phyloP scores from a whole-genome alignment of 2,113 vertebrate species.

The Upupa epops region DNA sequence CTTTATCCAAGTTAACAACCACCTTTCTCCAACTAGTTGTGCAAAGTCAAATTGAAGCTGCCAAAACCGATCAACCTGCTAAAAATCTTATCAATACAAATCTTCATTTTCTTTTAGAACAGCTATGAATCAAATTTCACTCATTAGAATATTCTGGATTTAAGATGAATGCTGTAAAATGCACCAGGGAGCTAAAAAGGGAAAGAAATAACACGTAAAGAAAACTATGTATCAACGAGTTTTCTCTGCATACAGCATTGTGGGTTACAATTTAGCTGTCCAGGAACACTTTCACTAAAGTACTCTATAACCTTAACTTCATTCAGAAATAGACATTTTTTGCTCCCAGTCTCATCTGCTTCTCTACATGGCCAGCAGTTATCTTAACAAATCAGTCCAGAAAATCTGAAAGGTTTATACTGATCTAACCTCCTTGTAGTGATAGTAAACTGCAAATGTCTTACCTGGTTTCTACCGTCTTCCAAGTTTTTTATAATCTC shows the following conservation, averaged over 20 bases:
- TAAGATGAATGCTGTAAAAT: background rate
- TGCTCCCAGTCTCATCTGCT: background rate
- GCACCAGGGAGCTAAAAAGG: background rate
- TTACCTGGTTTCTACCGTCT: background rate
- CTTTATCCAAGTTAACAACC: background rate
- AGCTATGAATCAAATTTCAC: background rate
- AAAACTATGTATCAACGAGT: too few relatives aligned
- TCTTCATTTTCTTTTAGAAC: background rate
- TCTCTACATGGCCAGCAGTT: background rate
- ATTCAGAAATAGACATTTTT: background rate
- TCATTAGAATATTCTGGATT: background rate
- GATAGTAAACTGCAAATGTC: background rate
- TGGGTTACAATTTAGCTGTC: too few relatives aligned
- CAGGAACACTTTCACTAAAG: too few relatives aligned
- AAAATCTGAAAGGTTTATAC: conserved; percentile 13
- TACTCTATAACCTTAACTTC: too few relatives aligned
- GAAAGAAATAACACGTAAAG: too few relatives aligned
- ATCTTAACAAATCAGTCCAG: conserved; percentile 19
- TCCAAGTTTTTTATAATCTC: background rate
- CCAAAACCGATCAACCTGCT: background rate
- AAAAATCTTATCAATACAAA: background rate
- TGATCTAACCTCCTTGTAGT: background rate
- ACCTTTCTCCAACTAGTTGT: background rate
- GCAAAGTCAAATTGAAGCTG: background rate
- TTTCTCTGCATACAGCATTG: too few relatives aligned